A percentile compares a stretch with the other conserved stretches of the same genome.
Conservation (phyloP, 1,140 invertebrate genomes). For the Bicyclus anynana region DNA sequence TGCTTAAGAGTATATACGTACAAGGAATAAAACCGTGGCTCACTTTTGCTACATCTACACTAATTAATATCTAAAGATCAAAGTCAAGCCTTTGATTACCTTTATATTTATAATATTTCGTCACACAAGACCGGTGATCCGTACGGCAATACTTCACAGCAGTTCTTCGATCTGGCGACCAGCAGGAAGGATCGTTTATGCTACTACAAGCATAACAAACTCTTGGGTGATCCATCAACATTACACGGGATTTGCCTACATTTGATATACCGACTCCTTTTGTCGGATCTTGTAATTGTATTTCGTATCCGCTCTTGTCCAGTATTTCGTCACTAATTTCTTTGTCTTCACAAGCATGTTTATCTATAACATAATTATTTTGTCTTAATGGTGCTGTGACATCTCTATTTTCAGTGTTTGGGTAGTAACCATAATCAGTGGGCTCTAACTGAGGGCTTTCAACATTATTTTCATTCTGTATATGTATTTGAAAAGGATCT, state of each 20-base stretch:
- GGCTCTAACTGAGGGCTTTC: background rate
- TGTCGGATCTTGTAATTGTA: constrained; percentile 26
- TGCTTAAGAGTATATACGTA: too few species aligned
- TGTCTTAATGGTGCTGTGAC: background rate
- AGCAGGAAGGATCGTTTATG: constrained; percentile 42
- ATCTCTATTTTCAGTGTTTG: background rate
- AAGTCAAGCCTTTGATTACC: constrained; percentile 24
- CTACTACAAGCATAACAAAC: constrained; percentile 56
- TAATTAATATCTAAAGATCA: too few species aligned
- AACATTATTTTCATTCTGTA: background rate
- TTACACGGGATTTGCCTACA: constrained; percentile 25
- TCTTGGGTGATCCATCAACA: constrained; percentile 35
- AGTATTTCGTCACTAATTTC: constrained; percentile 2
- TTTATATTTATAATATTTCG: constrained; percentile 36
- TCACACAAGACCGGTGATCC: constrained; percentile 41
- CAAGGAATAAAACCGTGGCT: too few species aligned
- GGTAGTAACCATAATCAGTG: background rate
- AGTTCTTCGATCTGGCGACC: constrained; percentile 39
- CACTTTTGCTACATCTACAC: too few species aligned
- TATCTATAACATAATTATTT: constrained; percentile 1
- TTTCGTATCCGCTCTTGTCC: background rate
- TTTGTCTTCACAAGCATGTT: constrained; percentile 8
- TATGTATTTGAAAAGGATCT: background rate
- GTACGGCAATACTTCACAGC: constrained; percentile 52
- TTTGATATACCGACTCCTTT: constrained; percentile 31